Base-by-base conservation (phyloP, 2,113 vertebrate species). In the Tetraodon nigroviridis region DNA sequence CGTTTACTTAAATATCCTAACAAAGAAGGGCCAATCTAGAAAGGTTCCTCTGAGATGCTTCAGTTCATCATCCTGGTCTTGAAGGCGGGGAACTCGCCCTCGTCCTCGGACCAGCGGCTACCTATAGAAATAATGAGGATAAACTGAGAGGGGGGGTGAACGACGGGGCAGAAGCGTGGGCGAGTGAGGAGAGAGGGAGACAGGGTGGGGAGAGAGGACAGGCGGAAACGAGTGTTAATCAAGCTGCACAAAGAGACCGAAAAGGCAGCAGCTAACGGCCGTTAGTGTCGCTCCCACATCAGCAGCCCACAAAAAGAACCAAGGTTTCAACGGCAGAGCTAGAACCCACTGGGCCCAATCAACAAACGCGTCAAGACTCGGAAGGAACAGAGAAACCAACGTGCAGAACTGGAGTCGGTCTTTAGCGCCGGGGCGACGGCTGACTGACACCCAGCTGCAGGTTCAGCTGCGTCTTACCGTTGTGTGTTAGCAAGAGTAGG, bases 71-170 rank as follows among this genome's bases (percentile, higher is more conserved):
- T 87, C 75, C 84, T 65, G 81, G 82, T 91, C 86, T 91, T 82
- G 78, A 80, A 84, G 3, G 83, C 76, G 6, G 86, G 77, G 71
- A 85, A 82, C 3, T 84, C 75, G 29, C 78, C 83, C 15, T 89
- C 83, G 19, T 90, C 88, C 0, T 86, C 84, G 1, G 78, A 81
- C 88, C 87, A 88, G 65, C 78, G 56, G 77, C 92, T 93, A 97
- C 89, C 95, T 90, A 93, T 96, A 97, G 92, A 96, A 94, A 93
- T 97, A 98, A 92, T 96, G 95, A 69, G 93, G 93, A 91, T 93
- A 94, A 86, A 93, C 95, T 97, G 89, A 89, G 82, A 89, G 10
- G 83, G 19, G 68, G 70, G 53, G 51, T 29, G 54, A 41, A 61
- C 44, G 40, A 67, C 75, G 18, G 76, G 77, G 48, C 29, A 66